phyloP scores from a whole-genome alignment of 2,888 invertebrate species.

The Lypha dubia region DNA sequence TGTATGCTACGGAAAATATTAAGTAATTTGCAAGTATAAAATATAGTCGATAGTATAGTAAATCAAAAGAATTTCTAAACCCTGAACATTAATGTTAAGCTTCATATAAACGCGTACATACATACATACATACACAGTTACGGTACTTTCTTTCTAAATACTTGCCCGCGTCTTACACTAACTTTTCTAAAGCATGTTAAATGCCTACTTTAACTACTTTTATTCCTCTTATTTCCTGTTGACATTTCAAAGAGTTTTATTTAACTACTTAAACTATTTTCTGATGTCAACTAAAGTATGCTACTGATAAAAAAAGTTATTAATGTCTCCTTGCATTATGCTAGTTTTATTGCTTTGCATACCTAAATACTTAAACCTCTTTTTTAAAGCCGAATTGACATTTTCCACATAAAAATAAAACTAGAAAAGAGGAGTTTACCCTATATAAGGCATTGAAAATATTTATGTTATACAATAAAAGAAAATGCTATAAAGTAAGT shows the following conservation, averaged over 20 bases:
- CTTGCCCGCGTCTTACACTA: neutral
- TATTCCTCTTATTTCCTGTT: neutral
- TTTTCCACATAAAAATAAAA: neutral
- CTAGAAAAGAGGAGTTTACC: neutral
- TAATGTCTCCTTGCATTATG: conserved; percentile 43
- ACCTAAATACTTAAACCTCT: neutral
- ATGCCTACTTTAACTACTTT: conserved; percentile 37
- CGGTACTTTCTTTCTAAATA: no score
- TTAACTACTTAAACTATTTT: conserved; percentile 39
- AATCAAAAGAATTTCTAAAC: no score
- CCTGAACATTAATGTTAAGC: no score
- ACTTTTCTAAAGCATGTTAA: conserved; percentile 12
- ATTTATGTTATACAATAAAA: neutral
- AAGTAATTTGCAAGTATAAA: no score
- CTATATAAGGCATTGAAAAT: neutral
- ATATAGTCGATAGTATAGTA: no score
- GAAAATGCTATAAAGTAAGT: neutral
- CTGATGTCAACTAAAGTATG: neutral
- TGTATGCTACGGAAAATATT: no score
- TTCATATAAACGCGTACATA: no score
- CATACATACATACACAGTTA: no score
- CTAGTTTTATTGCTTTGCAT: conserved; percentile 1
- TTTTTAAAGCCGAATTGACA: neutral
- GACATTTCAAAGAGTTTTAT: conserved; percentile 1
- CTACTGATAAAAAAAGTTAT: conserved; percentile 30